phyloP scores from a whole-genome alignment of 2,797 vertebrate species.

The Acanthiza pusilla region DNA sequence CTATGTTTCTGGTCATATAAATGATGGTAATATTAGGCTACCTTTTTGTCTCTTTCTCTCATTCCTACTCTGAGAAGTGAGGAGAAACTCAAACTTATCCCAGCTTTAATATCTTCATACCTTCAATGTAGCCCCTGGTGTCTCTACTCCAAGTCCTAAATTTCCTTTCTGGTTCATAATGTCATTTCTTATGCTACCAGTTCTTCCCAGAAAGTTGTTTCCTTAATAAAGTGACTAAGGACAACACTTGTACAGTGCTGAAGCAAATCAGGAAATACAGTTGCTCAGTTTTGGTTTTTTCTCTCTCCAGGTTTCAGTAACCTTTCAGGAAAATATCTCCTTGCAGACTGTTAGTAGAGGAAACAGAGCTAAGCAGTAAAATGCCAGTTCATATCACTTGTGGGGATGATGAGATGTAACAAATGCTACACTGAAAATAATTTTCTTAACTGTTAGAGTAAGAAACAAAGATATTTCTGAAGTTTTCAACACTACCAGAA shows the following conservation, averaged over 20 bases:
- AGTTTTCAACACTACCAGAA: not conserved
- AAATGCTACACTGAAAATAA: not conserved
- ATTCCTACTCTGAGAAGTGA: not conserved
- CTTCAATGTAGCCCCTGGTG: not conserved
- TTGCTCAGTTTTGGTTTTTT: not conserved
- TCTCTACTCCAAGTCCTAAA: not conserved
- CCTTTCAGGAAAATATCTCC: conserved; percentile 22
- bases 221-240: not conserved
- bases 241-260: not conserved
- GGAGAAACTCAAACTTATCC: not conserved
- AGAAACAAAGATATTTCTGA: not conserved
- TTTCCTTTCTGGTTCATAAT: not conserved
- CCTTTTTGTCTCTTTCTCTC: not conserved
- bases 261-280: conserved; percentile 20
- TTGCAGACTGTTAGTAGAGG: not conserved
- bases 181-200: not conserved
- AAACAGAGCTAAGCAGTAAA: conserved; percentile 49
- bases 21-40: not conserved
- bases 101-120: not conserved
- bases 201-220: not conserved
- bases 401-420: not conserved
- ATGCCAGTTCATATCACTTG: not conserved
- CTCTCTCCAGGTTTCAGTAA: conserved; percentile 8
- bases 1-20: not conserved
- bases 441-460: not conserved